Percentiles rank a stretch among this genome's conserved stretches.
Conservation (phyloP, 2,888 invertebrate species). For the Stegophylla sp. region DNA sequence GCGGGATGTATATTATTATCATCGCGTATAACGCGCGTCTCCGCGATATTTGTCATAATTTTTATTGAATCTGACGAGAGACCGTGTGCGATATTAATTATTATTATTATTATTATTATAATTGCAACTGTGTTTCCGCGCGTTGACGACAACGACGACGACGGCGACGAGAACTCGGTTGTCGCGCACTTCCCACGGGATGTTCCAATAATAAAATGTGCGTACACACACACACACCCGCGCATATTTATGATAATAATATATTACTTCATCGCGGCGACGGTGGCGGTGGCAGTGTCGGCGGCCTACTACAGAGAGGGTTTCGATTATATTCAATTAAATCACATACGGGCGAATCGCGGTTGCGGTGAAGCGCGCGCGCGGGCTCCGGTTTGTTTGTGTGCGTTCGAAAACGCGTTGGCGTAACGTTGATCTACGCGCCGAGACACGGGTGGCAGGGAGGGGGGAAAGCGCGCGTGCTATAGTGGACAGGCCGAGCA, state of each 20-base stretch:
- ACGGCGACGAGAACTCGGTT: constrained; percentile 22
- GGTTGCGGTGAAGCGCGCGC: too few species aligned
- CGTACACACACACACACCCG: neutral
- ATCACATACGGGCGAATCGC: constrained; percentile 15
- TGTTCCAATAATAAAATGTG: constrained; percentile 17
- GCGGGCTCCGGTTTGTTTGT: too few species aligned
- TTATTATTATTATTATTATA: too few species aligned
- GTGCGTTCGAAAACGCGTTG: neutral
- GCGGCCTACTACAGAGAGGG: neutral
- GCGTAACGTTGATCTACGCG: neutral
- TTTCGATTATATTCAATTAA: constrained; percentile 30
- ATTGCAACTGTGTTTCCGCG: neutral
- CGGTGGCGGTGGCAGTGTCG: too few species aligned
- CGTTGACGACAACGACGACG: neutral
- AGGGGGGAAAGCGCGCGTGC: too few species aligned
- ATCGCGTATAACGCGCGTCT: neutral
- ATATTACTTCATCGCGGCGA: too few species aligned
- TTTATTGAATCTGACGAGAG: neutral
- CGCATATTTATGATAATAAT: too few species aligned
- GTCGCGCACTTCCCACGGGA: constrained; percentile 39
- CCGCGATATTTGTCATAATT: constrained; percentile 12
- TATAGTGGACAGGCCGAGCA: too few species aligned
- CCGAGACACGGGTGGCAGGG: too few species aligned
- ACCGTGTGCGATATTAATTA: neutral
- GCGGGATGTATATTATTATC: neutral